These are phyloP conservation scores for Callithrix jacchus DNA, from an alignment of 2,113 vertebrate species.

Conservation along the genomic window DNA sequence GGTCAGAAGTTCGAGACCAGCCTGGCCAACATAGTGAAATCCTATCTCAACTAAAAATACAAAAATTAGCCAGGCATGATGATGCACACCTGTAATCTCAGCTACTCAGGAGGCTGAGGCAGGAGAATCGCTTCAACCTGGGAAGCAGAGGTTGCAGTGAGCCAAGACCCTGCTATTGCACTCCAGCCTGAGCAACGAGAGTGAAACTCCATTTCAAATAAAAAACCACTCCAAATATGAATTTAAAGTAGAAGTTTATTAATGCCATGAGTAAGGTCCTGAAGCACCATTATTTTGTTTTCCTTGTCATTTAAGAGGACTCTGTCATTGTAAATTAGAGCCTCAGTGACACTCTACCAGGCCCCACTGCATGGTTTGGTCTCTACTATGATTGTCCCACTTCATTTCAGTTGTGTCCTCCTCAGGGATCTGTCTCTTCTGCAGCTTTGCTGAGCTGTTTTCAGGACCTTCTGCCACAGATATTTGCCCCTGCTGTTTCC, in stretches of 20 bases:
- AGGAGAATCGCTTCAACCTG: no score
- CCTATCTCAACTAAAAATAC: no score
- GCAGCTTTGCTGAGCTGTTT: background rate
- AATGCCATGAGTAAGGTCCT: background rate
- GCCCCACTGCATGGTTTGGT: accelerated
- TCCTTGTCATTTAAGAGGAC: background rate
- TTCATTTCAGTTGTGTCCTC: background rate
- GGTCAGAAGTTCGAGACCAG: no score
- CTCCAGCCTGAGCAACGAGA: no score
- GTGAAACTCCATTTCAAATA: no score
- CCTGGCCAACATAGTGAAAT: no score
- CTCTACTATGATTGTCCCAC: no score
- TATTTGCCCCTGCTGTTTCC: background rate
- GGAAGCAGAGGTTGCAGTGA: no score
- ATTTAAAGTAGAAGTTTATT: background rate
- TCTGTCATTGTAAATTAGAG: background rate
- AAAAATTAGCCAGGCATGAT: no score
- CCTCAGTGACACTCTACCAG: accelerated
- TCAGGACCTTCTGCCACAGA: background rate
- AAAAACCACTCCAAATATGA: background rate
- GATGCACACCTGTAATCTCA: no score
- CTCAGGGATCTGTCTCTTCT: background rate
- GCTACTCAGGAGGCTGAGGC: no score
- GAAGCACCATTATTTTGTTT: background rate
- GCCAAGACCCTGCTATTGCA: no score